These are phyloP conservation scores for Microtus oregoni DNA, from an alignment of 2,113 vertebrate species.

Conservation along the genomic window DNA sequence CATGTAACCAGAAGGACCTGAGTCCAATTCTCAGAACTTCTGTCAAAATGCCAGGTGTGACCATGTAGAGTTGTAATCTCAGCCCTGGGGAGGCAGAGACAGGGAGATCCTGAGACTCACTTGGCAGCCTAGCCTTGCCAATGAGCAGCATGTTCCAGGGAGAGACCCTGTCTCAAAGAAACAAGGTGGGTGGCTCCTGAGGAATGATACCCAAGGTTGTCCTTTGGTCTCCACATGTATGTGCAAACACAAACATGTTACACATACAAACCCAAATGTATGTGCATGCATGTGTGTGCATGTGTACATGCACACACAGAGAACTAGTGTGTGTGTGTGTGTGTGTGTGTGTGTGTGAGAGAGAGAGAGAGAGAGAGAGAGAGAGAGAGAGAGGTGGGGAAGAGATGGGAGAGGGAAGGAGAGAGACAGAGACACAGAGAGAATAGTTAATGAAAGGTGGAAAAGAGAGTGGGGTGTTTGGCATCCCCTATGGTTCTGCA, in stretches of 20 bases:
- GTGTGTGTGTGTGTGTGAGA: neutral
- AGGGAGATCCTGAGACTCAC: neutral
- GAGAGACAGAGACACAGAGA: neutral
- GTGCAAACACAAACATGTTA: neutral
- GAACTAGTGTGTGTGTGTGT: no score
- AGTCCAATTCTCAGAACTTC: neutral
- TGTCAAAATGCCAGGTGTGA: neutral
- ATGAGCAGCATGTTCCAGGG: neutral
- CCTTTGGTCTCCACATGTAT: neutral
- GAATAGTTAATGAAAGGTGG: neutral
- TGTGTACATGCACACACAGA: neutral
- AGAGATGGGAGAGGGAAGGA: neutral
- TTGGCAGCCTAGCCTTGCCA: neutral
- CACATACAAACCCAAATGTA: neutral
- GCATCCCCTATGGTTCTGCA: fast-evolving
- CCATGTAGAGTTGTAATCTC: neutral
- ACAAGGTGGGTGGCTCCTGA: neutral
- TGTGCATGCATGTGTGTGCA: no score
- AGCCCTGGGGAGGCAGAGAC: no score
- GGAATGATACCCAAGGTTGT: neutral
- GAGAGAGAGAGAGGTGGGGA: neutral
- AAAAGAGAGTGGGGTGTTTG: fast-evolving
- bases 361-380: neutral
- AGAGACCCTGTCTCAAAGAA: neutral
- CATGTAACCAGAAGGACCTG: neutral